Percentiles rank a stretch among this genome's conserved stretches.
Conservation (phyloP, 2,113 vertebrate genomes). For the Phrynocephalus versicolor region DNA sequence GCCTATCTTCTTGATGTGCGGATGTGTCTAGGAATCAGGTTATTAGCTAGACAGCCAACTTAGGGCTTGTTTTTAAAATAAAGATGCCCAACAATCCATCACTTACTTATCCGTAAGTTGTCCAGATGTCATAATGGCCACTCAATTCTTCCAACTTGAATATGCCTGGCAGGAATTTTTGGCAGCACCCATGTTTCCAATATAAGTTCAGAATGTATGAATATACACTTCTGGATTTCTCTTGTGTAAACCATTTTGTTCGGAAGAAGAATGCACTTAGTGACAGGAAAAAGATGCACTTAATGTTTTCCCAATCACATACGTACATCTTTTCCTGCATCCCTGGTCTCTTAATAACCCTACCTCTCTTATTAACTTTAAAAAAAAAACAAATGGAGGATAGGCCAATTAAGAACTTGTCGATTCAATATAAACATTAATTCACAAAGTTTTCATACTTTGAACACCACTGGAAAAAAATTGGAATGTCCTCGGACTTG, state of each 20-base stretch:
- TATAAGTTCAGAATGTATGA: neutral
- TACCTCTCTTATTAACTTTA: neutral
- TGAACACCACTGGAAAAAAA: no score
- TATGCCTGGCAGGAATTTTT: neutral
- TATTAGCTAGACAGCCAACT: neutral
- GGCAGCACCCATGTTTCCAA: neutral
- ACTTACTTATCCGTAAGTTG: neutral
- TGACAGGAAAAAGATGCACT: neutral
- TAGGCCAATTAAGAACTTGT: neutral
- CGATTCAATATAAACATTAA: constrained; percentile 3
- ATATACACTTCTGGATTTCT: neutral
- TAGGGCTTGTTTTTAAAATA: constrained; percentile 6
- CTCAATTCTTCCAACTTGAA: neutral
- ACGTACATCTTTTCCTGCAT: neutral
- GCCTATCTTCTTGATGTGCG: constrained; percentile 27
- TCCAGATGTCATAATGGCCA: neutral
- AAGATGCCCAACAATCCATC: neutral
- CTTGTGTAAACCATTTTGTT: neutral
- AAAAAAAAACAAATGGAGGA: neutral
- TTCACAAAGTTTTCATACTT: neutral
- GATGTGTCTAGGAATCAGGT: constrained; percentile 4
- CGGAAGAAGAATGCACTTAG: neutral
- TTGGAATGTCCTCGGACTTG: no score
- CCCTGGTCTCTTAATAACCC: neutral
- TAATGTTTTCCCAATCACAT: neutral